phyloP scores from a whole-genome alignment of 2,113 vertebrate species.

The Anguilla japonica region DNA sequence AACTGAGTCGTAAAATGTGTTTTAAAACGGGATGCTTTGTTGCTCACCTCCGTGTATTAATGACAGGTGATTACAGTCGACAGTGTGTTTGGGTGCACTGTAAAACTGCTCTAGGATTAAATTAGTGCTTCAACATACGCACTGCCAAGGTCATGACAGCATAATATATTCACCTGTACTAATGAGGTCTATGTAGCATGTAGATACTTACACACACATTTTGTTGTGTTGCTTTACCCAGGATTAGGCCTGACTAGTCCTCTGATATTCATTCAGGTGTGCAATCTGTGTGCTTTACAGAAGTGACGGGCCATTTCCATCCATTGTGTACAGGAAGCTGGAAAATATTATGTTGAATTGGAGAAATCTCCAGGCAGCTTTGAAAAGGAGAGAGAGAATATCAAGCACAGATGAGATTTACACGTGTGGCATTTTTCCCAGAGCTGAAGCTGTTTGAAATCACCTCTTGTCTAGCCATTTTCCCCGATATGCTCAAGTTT shows the following conservation, averaged over 20 bases:
- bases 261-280: not conserved
- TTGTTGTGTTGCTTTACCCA: conserved; percentile 5
- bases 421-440: conserved; percentile 15
- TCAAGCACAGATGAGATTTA: conserved; percentile 16
- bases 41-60: not conserved
- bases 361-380: conserved; percentile 7
- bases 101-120: not conserved
- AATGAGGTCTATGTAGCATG: not conserved
- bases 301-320: not conserved
- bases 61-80: not conserved
- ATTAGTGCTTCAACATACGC: not conserved
- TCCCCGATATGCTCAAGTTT: not conserved
- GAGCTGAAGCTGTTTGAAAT: not conserved
- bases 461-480: not conserved
- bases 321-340: not conserved
- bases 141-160: not conserved
- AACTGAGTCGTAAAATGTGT: not conserved
- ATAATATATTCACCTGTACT: not conserved
- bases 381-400: not conserved
- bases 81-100: not conserved
- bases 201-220: not conserved
- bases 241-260: not conserved
- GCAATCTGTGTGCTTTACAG: not conserved
- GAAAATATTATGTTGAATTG: conserved; percentile 18
- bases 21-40: not conserved